Percentiles rank a stretch among this genome's conserved stretches.
These are phyloP conservation scores for Echinometra lucunter DNA, from an alignment of 53 echinoderm and acorn worm species.

Conservation along the genomic window DNA sequence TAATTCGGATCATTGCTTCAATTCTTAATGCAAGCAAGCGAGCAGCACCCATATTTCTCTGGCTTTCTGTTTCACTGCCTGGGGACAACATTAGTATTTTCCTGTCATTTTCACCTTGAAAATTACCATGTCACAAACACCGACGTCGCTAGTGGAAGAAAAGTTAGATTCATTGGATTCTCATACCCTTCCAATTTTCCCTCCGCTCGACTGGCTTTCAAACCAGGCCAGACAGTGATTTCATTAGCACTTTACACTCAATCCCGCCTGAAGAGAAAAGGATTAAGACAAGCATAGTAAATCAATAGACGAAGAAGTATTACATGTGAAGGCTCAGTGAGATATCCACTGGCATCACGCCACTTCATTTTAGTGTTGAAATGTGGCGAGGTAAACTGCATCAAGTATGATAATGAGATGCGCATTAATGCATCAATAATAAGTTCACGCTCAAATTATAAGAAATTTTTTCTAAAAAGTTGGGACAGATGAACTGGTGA, in stretches of 20 bases:
- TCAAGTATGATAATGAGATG: no score
- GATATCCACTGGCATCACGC: no score
- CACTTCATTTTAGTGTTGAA: no score
- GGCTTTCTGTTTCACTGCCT: conserved; percentile 47
- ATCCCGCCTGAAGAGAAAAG: neutral
- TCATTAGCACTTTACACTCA: conserved; percentile 4
- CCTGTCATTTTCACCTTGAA: conserved; percentile 51
- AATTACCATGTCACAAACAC: conserved; percentile 51
- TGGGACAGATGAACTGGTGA: no score
- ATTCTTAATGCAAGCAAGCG: neutral
- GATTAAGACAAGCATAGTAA: neutral
- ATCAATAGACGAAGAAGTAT: neutral
- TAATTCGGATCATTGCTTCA: no score
- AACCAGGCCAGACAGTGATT: conserved; percentile 13
- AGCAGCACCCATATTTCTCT: neutral
- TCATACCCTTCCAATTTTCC: neutral
- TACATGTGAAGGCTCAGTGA: neutral
- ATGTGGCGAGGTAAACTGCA: no score
- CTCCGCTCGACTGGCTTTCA: conserved; percentile 8
- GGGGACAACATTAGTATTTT: conserved; percentile 49
- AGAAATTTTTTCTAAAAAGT: no score
- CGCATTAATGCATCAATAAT: no score
- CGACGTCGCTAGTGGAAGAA: conserved; percentile 11
- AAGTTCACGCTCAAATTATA: no score
- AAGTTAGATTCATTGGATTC: conserved; percentile 35